Evolutionary conservation across 1,140 invertebrate genomes (phyloP).

Genomic region (honey bee (Apis mellifera)): DNA sequence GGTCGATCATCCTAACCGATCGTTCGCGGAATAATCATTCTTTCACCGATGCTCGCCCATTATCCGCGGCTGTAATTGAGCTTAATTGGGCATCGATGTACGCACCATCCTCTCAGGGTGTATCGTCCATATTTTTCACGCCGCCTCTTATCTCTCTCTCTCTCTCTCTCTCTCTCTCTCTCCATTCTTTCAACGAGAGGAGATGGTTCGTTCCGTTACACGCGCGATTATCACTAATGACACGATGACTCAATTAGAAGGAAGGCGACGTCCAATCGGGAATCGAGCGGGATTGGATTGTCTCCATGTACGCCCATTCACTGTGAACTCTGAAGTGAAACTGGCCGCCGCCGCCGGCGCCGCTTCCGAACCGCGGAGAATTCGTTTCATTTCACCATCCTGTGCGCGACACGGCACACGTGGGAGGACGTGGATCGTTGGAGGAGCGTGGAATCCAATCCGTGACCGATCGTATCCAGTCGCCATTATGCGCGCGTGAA

Average conservation of each 20-base stretch:
- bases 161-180: too few relatives aligned
- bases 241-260: conserved; percentile 74
- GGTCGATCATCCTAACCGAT: conserved; percentile 51
- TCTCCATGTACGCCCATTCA: conserved; percentile 42
- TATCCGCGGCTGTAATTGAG: conserved; percentile 59
- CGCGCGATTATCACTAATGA: conserved; percentile 60
- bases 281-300: conserved; percentile 55
- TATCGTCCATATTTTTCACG: neutral
- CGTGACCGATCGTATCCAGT: conserved; percentile 54
- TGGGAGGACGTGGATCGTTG: neutral
- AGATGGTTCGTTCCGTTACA: conserved; percentile 16
- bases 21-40: conserved; percentile 54
- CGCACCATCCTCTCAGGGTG: conserved; percentile 34
- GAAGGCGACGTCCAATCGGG: conserved; percentile 53
- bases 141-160: too few relatives aligned
- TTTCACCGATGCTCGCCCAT: conserved; percentile 59
- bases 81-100: conserved; percentile 63
- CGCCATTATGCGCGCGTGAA: conserved; percentile 54
- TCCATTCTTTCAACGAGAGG: neutral
- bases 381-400: conserved; percentile 28
- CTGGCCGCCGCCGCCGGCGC: too few relatives aligned
- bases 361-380: too few relatives aligned
- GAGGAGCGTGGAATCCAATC: conserved; percentile 50
- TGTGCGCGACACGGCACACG: conserved; percentile 17
- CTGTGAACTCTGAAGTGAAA: neutral